Conservation (phyloP, 2,888 invertebrate genomes). For the Oscheius myriophilus region DNA sequence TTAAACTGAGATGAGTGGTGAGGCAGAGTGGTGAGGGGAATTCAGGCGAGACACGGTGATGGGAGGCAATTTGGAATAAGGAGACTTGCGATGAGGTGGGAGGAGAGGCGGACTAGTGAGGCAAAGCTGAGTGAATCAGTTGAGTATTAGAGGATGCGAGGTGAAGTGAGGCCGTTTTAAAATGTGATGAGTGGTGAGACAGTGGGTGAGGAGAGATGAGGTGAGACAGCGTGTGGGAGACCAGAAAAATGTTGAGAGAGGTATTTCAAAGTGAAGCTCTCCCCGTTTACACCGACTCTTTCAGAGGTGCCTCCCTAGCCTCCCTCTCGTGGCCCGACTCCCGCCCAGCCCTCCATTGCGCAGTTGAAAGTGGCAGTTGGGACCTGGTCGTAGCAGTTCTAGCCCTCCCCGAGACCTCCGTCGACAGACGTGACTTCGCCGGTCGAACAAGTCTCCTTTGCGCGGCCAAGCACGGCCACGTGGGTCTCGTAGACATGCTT, state of each 20-base stretch:
- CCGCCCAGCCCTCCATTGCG: conserved; percentile 29
- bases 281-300: not conserved
- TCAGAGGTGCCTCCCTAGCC: conserved; percentile 29
- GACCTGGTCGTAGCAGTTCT: conserved; percentile 31
- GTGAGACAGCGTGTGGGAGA: too few species aligned
- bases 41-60: too few species aligned
- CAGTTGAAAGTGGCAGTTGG: conserved; percentile 38
- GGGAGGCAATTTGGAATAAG: too few species aligned
- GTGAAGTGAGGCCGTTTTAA: too few species aligned
- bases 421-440: conserved; percentile 12
- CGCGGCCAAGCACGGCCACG: conserved; percentile 31
- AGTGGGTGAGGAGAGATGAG: too few species aligned
- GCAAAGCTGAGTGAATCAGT: too few species aligned
- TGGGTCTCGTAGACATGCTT: conserved; percentile 31
- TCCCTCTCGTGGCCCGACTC: conserved; percentile 32
- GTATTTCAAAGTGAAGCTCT: not conserved
- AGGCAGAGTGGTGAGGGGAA: too few species aligned
- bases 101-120: too few species aligned
- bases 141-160: too few species aligned
- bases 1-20: too few species aligned
- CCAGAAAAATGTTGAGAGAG: not conserved
- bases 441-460: conserved; percentile 24
- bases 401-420: conserved; percentile 20
- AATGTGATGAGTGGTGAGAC: too few species aligned
- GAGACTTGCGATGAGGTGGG: too few species aligned